phyloP scores from a whole-genome alignment of 2,888 invertebrate genomes.

The Danaus chrysippus region DNA sequence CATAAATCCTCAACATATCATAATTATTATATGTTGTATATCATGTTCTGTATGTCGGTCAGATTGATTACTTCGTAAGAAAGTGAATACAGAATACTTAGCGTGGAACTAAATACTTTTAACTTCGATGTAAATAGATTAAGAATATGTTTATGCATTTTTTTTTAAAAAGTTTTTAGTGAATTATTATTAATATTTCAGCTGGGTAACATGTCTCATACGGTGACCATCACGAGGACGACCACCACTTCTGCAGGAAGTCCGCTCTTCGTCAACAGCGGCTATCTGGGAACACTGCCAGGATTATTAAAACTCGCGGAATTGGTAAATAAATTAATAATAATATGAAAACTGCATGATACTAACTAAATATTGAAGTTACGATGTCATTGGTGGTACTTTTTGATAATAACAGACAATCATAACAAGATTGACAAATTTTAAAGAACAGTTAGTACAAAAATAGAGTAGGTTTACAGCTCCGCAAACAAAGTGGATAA shows the following conservation, averaged over 20 bases:
- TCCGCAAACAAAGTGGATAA: no score
- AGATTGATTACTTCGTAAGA: background rate
- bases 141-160: no score
- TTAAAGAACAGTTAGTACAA: no score
- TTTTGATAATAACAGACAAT: no score
- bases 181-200: slow-evolving; percentile 8
- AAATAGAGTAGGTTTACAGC: no score
- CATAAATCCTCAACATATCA: background rate
- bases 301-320: slow-evolving; percentile 90
- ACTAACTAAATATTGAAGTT: background rate
- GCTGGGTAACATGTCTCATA: slow-evolving; percentile 85
- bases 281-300: slow-evolving; percentile 87
- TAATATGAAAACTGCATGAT: slow-evolving; percentile 3
- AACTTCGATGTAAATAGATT: no score
- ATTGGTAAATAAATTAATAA: slow-evolving; percentile 79
- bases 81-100: background rate
- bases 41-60: slow-evolving; percentile 1
- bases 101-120: background rate
- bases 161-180: background rate
- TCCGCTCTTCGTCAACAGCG: slow-evolving; percentile 88
- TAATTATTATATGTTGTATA: background rate
- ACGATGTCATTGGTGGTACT: no score
- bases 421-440: no score
- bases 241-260: slow-evolving; percentile 88
- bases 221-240: slow-evolving; percentile 91